Percentiles rank a stretch among this genome's conserved stretches.
Evolutionary conservation across 1,140 invertebrate species (phyloP).

Genomic region (Gonatopus flavifemur): DNA sequence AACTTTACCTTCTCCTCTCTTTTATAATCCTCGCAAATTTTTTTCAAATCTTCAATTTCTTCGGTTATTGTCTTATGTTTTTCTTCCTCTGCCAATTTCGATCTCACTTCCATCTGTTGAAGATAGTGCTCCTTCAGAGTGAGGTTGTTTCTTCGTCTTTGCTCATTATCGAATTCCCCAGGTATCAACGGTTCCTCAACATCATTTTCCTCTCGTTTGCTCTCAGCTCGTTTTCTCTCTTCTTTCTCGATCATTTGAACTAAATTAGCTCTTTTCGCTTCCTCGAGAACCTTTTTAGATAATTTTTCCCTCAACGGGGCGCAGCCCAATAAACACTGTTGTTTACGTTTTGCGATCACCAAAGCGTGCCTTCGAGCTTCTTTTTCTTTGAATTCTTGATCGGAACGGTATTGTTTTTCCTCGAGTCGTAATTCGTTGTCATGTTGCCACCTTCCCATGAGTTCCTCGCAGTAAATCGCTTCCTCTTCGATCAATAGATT

Average conservation of each 20-base stretch:
- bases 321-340: conserved; percentile 34
- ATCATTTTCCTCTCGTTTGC: conserved; percentile 28
- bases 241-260: conserved; percentile 42
- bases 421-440: conserved; percentile 15
- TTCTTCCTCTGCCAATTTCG: conserved; percentile 19
- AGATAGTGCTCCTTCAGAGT: conserved; percentile 26
- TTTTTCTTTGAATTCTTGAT: conserved; percentile 20
- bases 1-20: conserved; percentile 22
- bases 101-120: conserved; percentile 21
- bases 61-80: too few species aligned
- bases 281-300: conserved; percentile 21
- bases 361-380: conserved; percentile 28
- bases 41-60: background rate
- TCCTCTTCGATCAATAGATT: conserved; percentile 28
- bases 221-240: conserved; percentile 18
- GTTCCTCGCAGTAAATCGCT: conserved; percentile 17
- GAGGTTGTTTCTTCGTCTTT: background rate
- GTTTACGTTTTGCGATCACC: conserved; percentile 36
- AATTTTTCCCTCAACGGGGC: conserved; percentile 27
- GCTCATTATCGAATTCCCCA: background rate
- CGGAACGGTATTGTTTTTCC: conserved; percentile 18
- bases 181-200: conserved; percentile 31
- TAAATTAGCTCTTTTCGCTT: conserved; percentile 41
- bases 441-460: conserved; percentile 23
- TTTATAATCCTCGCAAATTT: too few species aligned